These are phyloP conservation scores for Nylanderia fulva DNA, from an alignment of 1,140 invertebrate genomes.

Conservation along the genomic window DNA sequence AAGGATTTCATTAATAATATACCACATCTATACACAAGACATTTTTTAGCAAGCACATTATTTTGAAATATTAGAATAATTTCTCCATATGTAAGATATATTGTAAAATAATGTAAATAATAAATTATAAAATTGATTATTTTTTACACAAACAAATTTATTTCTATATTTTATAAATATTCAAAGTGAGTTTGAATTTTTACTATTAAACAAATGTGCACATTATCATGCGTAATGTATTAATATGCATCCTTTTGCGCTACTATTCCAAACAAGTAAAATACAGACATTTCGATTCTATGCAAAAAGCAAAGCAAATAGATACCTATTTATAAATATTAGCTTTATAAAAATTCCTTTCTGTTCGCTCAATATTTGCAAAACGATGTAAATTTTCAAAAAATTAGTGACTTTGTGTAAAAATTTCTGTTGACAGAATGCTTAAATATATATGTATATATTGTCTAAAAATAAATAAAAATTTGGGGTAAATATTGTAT, in stretches of 20 bases:
- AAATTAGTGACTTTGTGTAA: background rate
- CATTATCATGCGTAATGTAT: background rate
- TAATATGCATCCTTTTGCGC: background rate
- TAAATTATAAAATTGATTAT: background rate
- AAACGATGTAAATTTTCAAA: constrained; percentile 1
- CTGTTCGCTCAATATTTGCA: background rate
- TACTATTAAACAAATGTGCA: background rate
- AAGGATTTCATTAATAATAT: constrained; percentile 47
- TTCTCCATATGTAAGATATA: background rate
- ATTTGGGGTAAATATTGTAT: background rate
- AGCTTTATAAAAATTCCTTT: background rate
- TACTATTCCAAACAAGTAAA: background rate
- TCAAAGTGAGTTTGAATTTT: background rate
- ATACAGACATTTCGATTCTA: constrained; percentile 14
- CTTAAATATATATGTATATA: background rate
- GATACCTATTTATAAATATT: constrained; percentile 26
- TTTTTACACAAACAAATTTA: constrained; percentile 22
- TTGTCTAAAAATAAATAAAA: background rate
- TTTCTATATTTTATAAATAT: background rate
- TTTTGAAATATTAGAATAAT: background rate
- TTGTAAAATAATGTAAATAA: background rate
- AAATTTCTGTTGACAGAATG: background rate
- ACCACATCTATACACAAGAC: constrained; percentile 13
- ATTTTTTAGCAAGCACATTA: constrained; percentile 24
- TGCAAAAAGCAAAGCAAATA: constrained; percentile 10